A percentile compares a stretch with the other conserved stretches of the same genome.
Conservation (phyloP, 2,113 vertebrate genomes). For the Malurus elegans region DNA sequence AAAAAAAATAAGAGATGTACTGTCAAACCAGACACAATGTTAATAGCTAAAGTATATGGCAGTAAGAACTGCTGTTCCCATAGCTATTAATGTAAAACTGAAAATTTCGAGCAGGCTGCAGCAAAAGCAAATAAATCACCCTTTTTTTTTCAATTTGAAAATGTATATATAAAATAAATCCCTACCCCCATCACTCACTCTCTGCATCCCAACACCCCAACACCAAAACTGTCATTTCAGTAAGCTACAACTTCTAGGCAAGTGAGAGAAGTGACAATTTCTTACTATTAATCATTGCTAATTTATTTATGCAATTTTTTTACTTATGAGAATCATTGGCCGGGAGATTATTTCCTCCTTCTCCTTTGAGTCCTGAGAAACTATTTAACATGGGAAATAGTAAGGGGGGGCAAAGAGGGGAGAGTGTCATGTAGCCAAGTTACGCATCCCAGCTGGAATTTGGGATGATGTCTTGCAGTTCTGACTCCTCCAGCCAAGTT, state of each 20-base stretch:
- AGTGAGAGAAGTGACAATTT: conserved; percentile 23
- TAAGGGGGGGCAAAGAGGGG: neutral
- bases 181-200: neutral
- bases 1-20: conserved; percentile 40
- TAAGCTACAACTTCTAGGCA: conserved; percentile 2
- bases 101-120: conserved; percentile 54
- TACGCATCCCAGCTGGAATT: conserved; percentile 61
- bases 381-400: conserved; percentile 31
- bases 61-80: conserved; percentile 55
- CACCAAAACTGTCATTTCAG: conserved; percentile 2
- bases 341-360: conserved; percentile 17
- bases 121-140: conserved; percentile 58
- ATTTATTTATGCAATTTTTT: conserved; percentile 37
- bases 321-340: neutral
- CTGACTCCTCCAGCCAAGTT: conserved; percentile 13
- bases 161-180: conserved; percentile 15
- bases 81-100: conserved; percentile 58
- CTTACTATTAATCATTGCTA: conserved; percentile 17
- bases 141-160: conserved; percentile 18
- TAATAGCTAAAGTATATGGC: conserved; percentile 54
- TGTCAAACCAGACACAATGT: conserved; percentile 57
- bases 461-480: conserved; percentile 32
- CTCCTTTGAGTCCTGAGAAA: conserved; percentile 39
- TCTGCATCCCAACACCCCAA: neutral
- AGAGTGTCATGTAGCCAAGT: conserved; percentile 34